Percentiles rank a stretch among this genome's conserved stretches.
phyloP scores from a whole-genome alignment of 1,140 invertebrate genomes.

The Anastatus disparis region DNA sequence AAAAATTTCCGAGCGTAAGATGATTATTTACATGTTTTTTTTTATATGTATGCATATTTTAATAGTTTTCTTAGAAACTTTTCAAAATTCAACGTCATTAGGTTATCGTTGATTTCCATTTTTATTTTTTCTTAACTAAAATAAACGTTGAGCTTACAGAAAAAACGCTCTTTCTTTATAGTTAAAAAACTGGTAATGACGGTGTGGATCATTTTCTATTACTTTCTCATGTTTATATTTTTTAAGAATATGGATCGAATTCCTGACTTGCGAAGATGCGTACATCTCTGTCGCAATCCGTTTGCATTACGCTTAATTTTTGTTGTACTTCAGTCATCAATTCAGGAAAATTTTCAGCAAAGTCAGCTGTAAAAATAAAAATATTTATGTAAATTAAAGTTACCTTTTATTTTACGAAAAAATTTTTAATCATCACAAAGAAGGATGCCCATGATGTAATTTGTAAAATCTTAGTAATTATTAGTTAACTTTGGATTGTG shows the following conservation, averaged over 20 bases:
- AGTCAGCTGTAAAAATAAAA: constrained; percentile 50
- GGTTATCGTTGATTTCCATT: background rate
- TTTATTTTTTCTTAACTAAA: constrained; percentile 25
- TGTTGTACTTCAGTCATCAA: constrained; percentile 50
- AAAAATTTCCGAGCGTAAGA: constrained; percentile 28
- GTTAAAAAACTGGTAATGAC: constrained; percentile 43
- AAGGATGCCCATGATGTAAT: too few species aligned
- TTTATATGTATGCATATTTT: background rate
- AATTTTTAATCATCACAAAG: too few species aligned
- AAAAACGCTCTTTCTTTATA: constrained; percentile 34
- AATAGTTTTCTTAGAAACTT: background rate
- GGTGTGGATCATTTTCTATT: too few species aligned
- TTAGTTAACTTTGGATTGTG: too few species aligned
- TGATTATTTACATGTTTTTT: constrained; percentile 3
- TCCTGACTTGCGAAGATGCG: constrained; percentile 54
- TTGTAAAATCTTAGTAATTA: too few species aligned
- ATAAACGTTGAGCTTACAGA: constrained; percentile 38
- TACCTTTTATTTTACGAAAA: constrained; percentile 7
- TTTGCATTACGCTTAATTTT: constrained; percentile 51
- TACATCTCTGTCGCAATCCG: constrained; percentile 60
- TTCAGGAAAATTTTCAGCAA: constrained; percentile 47
- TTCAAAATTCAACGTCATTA: background rate
- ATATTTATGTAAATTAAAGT: background rate
- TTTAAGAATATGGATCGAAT: constrained; percentile 39
- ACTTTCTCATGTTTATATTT: constrained; percentile 3